Base-by-base conservation (phyloP, 2,113 vertebrate species). In the Bubo blakistoni region DNA sequence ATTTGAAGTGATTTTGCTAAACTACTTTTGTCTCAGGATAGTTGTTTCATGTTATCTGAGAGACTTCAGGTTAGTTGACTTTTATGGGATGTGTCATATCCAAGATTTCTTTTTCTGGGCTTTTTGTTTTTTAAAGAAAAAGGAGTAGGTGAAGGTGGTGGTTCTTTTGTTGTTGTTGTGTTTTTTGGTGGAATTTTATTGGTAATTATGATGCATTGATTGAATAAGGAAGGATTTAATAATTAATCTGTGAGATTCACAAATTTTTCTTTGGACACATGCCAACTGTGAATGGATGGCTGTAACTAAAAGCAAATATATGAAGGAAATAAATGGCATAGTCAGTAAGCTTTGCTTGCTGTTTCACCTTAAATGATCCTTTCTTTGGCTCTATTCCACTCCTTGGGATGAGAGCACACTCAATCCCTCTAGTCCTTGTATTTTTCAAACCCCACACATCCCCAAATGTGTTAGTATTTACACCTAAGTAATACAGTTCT, bases 331-430 rank as follows among this genome's bases (percentile, higher is more conserved):
- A 92, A 94, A 72, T 72, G 86, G 54, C 84, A 86, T 80, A 79
- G 73, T 69, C 92, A 85, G 81, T 91, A 90, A 85, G 81, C 62
- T 95, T 91, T 90, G 58, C 74, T 61, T 92, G 58, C 40, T 95
- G 4, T 94, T 95, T 92, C 84, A 94, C 91, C 92, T 94, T 62
- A 91, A 47, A 76, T 94, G 86, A 91, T 92, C 84, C 70, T 94
- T 70, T 66, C 58, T 82, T 92, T 91, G 92, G 84, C 93, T 94
- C 40, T 77, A 2, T 86, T 77, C 89, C 84, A 94, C 63, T 80
- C 72, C 69, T 92, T 66, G 52, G 34, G 71, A 59, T 95, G 76
- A 92, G 83, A 93, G 58, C 58, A 72, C 73, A 59, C 38, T 86
- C 81, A 58, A 26, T 91, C 73, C 62, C 27, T 69, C 87, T 84